Evolutionary conservation across 2,888 invertebrate species (phyloP).

Genomic region (Ichneumoninae sp.): DNA sequence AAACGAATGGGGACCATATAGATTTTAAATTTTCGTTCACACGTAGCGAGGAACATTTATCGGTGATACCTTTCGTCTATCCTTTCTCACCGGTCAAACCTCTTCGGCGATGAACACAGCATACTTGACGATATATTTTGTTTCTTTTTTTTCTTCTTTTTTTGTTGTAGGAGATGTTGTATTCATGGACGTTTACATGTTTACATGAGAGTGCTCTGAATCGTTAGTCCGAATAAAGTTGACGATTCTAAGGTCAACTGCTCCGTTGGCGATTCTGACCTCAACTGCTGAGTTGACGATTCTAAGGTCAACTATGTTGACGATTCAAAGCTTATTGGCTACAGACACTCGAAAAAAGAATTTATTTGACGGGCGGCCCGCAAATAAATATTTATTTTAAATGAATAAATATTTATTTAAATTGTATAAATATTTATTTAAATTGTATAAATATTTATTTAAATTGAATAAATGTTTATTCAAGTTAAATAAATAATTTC

Average conservation of each 20-base stretch:
- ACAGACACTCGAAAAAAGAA: too few relatives aligned
- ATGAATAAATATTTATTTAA: too few relatives aligned
- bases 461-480: background rate
- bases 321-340: background rate
- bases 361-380: too few relatives aligned
- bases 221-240: background rate
- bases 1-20: constrained; percentile 4
- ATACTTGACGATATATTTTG: background rate
- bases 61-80: background rate
- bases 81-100: background rate
- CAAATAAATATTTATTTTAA: background rate
- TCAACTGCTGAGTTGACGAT: background rate
- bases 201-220: background rate
- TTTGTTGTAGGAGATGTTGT: background rate
- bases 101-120: constrained; percentile 3
- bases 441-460: background rate
- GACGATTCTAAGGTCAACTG: background rate
- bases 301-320: too few relatives aligned
- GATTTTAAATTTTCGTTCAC: constrained; percentile 4
- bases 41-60: background rate
- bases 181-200: background rate
- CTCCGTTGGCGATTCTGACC: background rate
- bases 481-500: too few relatives aligned
- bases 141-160: background rate
- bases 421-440: background rate